Evolutionary conservation across 2,888 invertebrate genomes (phyloP).

Genomic region (Helicoverpa assulta): DNA sequence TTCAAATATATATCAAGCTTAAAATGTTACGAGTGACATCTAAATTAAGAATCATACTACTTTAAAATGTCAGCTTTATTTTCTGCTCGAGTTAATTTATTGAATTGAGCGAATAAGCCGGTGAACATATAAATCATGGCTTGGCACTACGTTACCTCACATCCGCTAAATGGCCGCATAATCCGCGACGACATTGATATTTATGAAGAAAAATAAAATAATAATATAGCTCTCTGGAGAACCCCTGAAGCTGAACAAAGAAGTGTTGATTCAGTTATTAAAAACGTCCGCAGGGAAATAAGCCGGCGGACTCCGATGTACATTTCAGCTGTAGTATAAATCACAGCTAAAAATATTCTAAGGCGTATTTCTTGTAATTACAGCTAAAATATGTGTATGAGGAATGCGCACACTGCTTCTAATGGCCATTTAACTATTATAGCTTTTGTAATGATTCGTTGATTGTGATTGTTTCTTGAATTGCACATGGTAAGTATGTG

Average conservation of each 20-base stretch:
- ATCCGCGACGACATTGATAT: conserved; percentile 50
- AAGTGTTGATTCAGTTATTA: conserved; percentile 30
- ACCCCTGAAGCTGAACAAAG: conserved; percentile 18
- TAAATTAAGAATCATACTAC: conserved; percentile 27
- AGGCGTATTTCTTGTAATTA: background rate
- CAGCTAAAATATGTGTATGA: background rate
- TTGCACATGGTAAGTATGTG: no score
- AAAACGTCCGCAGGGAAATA: conserved; percentile 40
- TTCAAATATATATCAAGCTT: conserved; percentile 9
- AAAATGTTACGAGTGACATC: conserved; percentile 25
- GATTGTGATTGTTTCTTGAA: no score
- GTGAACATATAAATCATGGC: conserved; percentile 40
- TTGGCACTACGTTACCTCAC: conserved; percentile 18
- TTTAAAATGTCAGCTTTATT: conserved; percentile 24
- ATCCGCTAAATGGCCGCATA: conserved; percentile 42
- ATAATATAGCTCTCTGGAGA: conserved; percentile 14
- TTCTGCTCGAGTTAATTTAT: conserved; percentile 28
- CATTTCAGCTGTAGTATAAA: background rate
- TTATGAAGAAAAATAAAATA: conserved; percentile 30
- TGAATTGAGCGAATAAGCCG: conserved; percentile 34
- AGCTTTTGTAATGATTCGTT: background rate
- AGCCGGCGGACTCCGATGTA: background rate
- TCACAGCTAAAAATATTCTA: background rate
- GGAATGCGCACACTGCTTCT: background rate
- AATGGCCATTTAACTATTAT: background rate